A percentile compares a stretch with the other conserved stretches of the same genome.
Conservation (phyloP, 2,888 invertebrate genomes). For the Philhelius pedissequus region DNA sequence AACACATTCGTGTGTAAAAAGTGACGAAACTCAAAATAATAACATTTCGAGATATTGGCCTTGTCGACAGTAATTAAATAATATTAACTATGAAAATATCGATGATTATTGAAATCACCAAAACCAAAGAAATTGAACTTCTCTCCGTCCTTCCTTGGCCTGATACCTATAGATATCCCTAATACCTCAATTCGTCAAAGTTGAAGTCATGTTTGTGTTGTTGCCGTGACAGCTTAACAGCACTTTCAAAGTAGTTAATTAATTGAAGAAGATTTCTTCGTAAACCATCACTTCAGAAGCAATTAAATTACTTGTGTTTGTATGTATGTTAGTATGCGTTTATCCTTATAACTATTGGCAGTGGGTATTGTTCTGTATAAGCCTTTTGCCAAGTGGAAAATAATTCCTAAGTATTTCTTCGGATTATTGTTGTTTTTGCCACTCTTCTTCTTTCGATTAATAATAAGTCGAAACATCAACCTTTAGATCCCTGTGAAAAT, state of each 20-base stretch:
- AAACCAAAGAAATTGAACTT: background rate
- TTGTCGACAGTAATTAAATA: background rate
- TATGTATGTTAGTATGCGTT: too few relatives aligned
- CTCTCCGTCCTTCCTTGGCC: background rate
- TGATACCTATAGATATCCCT: background rate
- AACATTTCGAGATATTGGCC: too few relatives aligned
- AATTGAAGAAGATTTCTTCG: background rate
- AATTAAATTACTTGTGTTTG: slow-evolving; percentile 3
- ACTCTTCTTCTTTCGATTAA: background rate
- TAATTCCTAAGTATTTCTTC: slow-evolving; percentile 4
- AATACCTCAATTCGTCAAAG: background rate
- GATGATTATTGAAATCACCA: background rate
- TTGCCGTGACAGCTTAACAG: background rate
- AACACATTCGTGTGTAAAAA: too few relatives aligned
- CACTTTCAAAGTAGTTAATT: background rate
- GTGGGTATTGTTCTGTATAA: slow-evolving; percentile 10
- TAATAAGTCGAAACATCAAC: slow-evolving; percentile 1
- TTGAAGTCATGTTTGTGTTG: background rate
- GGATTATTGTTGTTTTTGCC: background rate
- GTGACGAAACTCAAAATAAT: too few relatives aligned
- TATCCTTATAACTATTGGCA: background rate
- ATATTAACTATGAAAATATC: background rate
- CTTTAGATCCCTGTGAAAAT: slow-evolving; percentile 1
- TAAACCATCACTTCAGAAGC: background rate
- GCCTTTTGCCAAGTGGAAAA: background rate